Conservation (phyloP, 2,888 invertebrate species). For the Dryomyza anilis region DNA sequence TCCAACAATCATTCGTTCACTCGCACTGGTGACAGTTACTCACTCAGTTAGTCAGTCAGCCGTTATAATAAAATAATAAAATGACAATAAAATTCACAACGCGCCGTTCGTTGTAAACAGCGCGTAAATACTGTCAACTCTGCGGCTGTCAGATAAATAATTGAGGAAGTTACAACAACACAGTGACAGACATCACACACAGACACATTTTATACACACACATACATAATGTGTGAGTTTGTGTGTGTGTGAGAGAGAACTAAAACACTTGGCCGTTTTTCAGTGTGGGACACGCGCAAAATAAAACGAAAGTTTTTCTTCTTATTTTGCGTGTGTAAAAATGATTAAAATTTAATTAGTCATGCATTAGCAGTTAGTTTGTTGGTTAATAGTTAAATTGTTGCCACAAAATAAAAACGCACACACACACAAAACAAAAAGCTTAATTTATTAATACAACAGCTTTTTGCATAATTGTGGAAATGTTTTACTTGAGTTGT, state of each 20-base stretch:
- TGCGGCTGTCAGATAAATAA: slow-evolving; percentile 33
- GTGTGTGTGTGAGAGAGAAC: not conserved
- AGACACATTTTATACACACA: not conserved
- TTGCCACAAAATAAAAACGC: no score
- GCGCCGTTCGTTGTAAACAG: slow-evolving; percentile 5
- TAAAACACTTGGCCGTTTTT: not conserved
- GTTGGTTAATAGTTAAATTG: no score
- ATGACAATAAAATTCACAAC: slow-evolving; percentile 30
- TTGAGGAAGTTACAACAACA: slow-evolving; percentile 29
- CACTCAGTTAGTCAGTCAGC: slow-evolving; percentile 10
- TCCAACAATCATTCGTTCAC: not conserved
- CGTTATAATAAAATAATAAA: slow-evolving; percentile 29
- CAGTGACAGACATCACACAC: not conserved
- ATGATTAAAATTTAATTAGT: not conserved
- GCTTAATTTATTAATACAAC: no score
- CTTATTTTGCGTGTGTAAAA: not conserved
- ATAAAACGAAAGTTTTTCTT: slow-evolving; percentile 1
- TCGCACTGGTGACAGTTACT: not conserved
- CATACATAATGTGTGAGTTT: not conserved
- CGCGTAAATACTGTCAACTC: slow-evolving; percentile 29
- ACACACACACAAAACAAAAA: no score
- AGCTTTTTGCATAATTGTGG: no score
- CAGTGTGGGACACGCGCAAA: not conserved
- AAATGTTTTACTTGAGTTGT: no score
- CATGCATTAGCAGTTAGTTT: no score